Conservation (phyloP, 2,113 vertebrate genomes). For the Perognathus longimembris region DNA sequence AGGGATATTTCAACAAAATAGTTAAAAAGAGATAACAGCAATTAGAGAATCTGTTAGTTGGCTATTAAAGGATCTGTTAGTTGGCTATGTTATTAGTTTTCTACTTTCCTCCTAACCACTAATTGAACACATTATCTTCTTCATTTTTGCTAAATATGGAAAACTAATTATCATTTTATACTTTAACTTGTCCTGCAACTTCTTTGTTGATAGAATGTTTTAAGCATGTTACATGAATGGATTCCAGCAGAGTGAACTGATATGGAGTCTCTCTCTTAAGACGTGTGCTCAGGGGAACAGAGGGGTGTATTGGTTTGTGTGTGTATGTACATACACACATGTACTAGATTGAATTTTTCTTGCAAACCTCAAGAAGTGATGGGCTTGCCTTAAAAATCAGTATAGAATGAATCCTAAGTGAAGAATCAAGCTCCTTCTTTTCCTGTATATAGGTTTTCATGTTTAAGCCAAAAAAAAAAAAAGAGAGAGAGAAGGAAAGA, state of each 20-base stretch:
- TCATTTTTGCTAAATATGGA: neutral
- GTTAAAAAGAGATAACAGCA: constrained; percentile 20
- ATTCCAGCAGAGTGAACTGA: neutral
- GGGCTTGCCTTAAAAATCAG: constrained; percentile 7
- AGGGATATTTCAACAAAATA: neutral
- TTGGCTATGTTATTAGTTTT: neutral
- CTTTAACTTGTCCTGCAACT: too few relatives aligned
- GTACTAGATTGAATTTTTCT: constrained; percentile 1
- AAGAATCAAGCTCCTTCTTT: constrained; percentile 34
- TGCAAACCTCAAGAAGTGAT: neutral
- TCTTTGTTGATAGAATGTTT: neutral
- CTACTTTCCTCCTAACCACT: neutral
- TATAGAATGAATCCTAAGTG: neutral
- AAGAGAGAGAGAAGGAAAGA: too few relatives aligned
- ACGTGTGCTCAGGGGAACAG: too few relatives aligned
- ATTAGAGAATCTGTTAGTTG: neutral
- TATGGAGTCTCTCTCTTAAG: neutral
- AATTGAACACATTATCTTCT: neutral
- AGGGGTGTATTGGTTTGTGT: neutral
- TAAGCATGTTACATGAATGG: neutral
- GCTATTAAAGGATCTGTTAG: neutral
- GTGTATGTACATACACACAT: neutral
- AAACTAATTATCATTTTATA: constrained; percentile 27
- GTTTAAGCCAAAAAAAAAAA: neutral
- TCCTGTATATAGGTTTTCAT: neutral